Evolutionary conservation across 2,888 invertebrate genomes (phyloP).

Genomic region (Apeira syringaria): DNA sequence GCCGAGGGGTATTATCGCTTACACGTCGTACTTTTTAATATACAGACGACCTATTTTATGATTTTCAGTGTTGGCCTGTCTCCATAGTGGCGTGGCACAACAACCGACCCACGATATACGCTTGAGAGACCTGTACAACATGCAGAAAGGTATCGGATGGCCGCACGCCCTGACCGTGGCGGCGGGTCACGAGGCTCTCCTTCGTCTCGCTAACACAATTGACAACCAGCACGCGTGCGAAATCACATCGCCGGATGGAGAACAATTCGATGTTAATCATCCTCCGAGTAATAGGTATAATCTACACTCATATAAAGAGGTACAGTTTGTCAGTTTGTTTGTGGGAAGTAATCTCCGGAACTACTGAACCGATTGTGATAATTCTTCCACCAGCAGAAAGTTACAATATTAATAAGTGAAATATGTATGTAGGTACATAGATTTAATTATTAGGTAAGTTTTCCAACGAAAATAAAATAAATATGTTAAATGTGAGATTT

Average conservation of each 20-base stretch:
- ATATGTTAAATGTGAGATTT: no score
- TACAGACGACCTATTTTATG: neutral
- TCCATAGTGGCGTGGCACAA: conserved; percentile 29
- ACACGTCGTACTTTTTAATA: no score
- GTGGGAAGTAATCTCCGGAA: no score
- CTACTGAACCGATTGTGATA: no score
- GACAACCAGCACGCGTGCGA: conserved; percentile 49
- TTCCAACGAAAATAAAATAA: no score
- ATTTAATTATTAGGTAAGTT: no score
- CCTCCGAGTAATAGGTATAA: conserved; percentile 57
- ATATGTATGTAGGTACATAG: no score
- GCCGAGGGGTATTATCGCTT: no score
- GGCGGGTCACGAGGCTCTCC: conserved; percentile 60
- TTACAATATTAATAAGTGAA: no score
- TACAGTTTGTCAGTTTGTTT: no score
- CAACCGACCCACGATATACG: conserved; percentile 38
- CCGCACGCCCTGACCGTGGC: conserved; percentile 53
- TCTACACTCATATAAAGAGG: no score
- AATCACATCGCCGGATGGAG: conserved; percentile 55
- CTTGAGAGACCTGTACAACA: conserved; percentile 50
- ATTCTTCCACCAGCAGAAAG: no score
- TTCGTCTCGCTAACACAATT: conserved; percentile 48
- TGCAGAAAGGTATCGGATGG: conserved; percentile 68
- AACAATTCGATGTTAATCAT: conserved; percentile 45
- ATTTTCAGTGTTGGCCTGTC: conserved; percentile 22